Percentiles rank a stretch among this genome's conserved stretches.
Evolutionary conservation across 2,797 vertebrate genomes (phyloP).

Genomic region (Pseudomugil gertrudae): DNA sequence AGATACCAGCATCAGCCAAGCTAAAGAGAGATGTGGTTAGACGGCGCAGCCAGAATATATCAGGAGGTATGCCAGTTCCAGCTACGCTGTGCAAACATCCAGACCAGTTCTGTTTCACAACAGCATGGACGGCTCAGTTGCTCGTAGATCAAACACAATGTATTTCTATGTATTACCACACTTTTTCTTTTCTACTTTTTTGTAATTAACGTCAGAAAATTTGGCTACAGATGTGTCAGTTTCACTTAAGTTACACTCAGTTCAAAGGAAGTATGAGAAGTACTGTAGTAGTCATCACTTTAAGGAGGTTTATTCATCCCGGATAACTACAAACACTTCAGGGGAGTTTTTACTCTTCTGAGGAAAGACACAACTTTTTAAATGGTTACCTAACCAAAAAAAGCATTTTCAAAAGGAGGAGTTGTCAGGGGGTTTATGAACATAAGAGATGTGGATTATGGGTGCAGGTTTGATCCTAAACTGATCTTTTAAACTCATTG

Average conservation of each 20-base stretch:
- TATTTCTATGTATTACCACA: conserved; percentile 23
- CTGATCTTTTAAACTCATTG: conserved; percentile 15
- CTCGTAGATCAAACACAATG: conserved; percentile 51
- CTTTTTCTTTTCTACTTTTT: conserved; percentile 6
- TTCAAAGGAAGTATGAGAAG: conserved; percentile 3
- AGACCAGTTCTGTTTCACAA: conserved; percentile 47
- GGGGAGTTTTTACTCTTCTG: background rate
- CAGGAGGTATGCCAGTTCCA: conserved; percentile 27
- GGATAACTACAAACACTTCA: background rate
- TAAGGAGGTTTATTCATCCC: conserved; percentile 8
- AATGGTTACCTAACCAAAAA: background rate
- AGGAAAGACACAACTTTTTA: background rate
- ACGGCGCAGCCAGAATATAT: background rate
- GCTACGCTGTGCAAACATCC: conserved; percentile 33
- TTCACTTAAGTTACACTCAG: background rate
- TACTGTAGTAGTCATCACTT: conserved; percentile 11
- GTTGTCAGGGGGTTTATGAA: background rate
- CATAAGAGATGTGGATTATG: background rate
- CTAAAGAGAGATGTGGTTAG: conserved; percentile 47
- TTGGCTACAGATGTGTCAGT: conserved; percentile 36
- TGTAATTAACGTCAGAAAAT: conserved; percentile 17
- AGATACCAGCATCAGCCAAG: conserved; percentile 41
- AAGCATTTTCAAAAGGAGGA: no score
- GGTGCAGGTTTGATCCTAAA: conserved; percentile 21
- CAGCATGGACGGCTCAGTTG: conserved; percentile 31